phyloP scores from a whole-genome alignment of 2,888 invertebrate species.

The Melanotus villosus region DNA sequence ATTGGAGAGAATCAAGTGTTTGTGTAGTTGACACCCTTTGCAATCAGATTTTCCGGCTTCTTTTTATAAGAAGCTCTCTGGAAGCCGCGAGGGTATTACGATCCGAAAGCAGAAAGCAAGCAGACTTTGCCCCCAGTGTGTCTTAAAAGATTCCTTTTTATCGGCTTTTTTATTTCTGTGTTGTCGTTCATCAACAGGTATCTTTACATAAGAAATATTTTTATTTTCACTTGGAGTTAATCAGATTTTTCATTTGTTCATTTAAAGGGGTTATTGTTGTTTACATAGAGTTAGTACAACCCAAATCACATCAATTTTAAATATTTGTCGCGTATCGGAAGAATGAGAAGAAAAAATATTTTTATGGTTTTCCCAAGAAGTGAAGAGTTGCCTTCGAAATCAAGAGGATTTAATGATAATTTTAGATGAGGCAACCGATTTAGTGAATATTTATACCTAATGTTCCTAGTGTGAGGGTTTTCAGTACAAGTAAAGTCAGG shows the following conservation, averaged over 20 bases:
- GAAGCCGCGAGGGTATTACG: constrained; percentile 42
- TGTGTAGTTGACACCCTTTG: constrained; percentile 66
- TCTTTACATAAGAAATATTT: not conserved
- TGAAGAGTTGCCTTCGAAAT: too few species aligned
- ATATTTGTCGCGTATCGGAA: too few species aligned
- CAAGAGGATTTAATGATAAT: too few species aligned
- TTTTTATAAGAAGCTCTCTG: constrained; percentile 55
- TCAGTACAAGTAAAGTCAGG: constrained; percentile 30
- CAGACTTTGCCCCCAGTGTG: constrained; percentile 32
- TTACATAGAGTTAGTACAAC: too few species aligned
- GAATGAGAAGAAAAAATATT: too few species aligned
- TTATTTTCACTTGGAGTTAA: not conserved
- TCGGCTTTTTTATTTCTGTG: constrained; percentile 21
- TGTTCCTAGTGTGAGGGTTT: constrained; percentile 3
- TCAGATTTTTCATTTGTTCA: too few species aligned
- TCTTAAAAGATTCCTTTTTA: constrained; percentile 29
- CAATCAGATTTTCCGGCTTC: constrained; percentile 63
- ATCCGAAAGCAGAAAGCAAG: constrained; percentile 32
- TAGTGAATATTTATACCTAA: constrained; percentile 7
- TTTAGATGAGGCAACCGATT: too few species aligned
- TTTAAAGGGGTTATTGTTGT: too few species aligned
- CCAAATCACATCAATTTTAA: too few species aligned
- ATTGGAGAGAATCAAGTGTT: constrained; percentile 65
- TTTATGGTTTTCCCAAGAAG: too few species aligned
- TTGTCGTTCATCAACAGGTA: constrained; percentile 17